Evolutionary conservation across 2,113 vertebrate genomes (phyloP), one percentile per base, ranked within the genome.

Genomic region (Pelmatolapia mariae): DNA sequence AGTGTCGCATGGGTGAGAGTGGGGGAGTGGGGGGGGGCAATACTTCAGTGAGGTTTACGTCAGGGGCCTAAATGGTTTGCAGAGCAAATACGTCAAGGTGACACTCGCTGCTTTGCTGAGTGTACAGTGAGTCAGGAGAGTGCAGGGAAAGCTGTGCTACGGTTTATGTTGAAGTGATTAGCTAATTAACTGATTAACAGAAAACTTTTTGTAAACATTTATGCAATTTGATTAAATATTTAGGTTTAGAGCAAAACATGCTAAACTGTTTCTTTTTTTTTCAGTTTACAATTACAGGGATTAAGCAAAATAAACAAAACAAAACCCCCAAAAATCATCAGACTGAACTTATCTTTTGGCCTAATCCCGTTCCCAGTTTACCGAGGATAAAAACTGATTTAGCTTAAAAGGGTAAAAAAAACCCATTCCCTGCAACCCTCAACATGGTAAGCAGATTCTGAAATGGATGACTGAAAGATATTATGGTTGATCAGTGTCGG

Each of bases 81-180:
- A 92, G 91, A 91, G 81, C 40, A 81, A 91, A 95, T 93, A 91
- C 40, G 92, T 91, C 89, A 96, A 88, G 52, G 81, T 92, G 87
- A 93, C 85, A 91, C 29, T 76, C 6, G 6, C 40, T 76, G 71
- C 43, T 76, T 50, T 76, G 10, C 24, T 19, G 71, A 78, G 43
- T 6, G 10, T 8, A 78, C 24, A 78, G 43, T 31, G 71, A 76
- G 24, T 50, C 6, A 1, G 43, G 26, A 12, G 43, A 10, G 6
- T 78, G 43, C 24, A 78, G 24, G 43, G 16, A 78, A 78, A 50
- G 16, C 71, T 78, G 26, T 50, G 71, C 43, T 50, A 19, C 3
- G 7, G 71, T 50, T 50, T 78, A 12, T 78, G 24, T 78, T 8
- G 6, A 78, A 12, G 16, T 78, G 43, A 78, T 50, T 78, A 50